Percentiles rank a stretch among this genome's conserved stretches.
phyloP scores from a whole-genome alignment of 92 coral and sea anemone genomes.

The Paramuricea clavata region DNA sequence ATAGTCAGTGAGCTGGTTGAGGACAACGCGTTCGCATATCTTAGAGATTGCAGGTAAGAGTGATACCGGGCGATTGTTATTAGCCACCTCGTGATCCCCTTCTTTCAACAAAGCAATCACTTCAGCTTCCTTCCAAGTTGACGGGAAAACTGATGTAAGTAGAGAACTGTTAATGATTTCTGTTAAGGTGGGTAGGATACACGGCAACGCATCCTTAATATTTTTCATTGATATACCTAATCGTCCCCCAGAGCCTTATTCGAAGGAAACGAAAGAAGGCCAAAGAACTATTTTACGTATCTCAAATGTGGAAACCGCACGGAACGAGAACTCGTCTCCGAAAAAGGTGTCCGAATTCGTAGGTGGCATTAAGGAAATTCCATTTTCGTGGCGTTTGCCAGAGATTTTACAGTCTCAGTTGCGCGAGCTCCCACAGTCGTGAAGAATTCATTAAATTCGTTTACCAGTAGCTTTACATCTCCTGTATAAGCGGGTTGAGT shows the following conservation, averaged over 20 bases:
- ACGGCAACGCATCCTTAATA: too few relatives aligned
- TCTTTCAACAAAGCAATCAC: too few relatives aligned
- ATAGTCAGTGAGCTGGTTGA: not conserved
- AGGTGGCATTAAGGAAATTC: not conserved
- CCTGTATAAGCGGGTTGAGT: constrained; percentile 51
- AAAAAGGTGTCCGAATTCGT: not conserved
- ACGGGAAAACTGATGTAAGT: too few relatives aligned
- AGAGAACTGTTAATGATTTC: too few relatives aligned
- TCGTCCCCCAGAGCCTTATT: too few relatives aligned
- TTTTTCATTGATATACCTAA: too few relatives aligned
- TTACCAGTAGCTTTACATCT: constrained; percentile 58
- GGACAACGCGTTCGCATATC: not conserved
- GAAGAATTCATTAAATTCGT: constrained; percentile 54
- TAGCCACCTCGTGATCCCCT: too few relatives aligned
- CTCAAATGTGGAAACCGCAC: not conserved
- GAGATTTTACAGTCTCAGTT: constrained; percentile 13
- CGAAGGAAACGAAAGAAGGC: not conserved
- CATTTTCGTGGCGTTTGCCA: not conserved
- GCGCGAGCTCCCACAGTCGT: constrained; percentile 61
- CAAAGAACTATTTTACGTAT: not conserved
- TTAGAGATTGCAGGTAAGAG: too few relatives aligned
- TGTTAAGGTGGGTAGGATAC: too few relatives aligned
- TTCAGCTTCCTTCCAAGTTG: too few relatives aligned
- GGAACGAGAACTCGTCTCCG: not conserved
- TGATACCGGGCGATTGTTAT: too few relatives aligned